A percentile compares a stretch with the other conserved stretches of the same genome.
These are phyloP conservation scores for Ardeotis arabs DNA, from an alignment of 2,113 vertebrate genomes.

Conservation along the genomic window DNA sequence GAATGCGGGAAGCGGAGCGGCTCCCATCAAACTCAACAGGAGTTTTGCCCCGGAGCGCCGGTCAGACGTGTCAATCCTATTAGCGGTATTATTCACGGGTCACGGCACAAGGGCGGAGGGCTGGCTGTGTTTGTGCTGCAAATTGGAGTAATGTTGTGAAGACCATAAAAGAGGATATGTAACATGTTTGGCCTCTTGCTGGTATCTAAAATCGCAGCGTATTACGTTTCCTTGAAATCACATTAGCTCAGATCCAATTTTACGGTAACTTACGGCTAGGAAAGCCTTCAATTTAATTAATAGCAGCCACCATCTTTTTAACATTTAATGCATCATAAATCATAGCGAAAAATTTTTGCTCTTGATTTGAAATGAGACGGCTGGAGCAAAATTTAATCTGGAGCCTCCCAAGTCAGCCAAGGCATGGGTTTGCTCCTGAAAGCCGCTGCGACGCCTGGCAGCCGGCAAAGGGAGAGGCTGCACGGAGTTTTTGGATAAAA, in stretches of 20 bases:
- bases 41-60: not conserved
- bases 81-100: not conserved
- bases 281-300: not conserved
- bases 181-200: not conserved
- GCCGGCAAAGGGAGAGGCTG: not conserved
- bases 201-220: not conserved
- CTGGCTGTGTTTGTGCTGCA: constrained; percentile 23
- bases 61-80: not conserved
- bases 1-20: accelerated
- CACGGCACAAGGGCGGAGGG: not conserved
- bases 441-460: not conserved
- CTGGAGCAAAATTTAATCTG: not conserved
- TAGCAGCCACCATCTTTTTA: not conserved
- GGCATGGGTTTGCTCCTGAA: not conserved
- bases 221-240: not conserved
- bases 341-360: not conserved
- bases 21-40: not conserved
- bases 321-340: not conserved
- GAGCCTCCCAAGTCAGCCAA: accelerated
- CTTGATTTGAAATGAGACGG: not conserved
- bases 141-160: not conserved
- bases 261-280: not conserved
- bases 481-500: not conserved
- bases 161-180: not conserved
- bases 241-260: not conserved